Evolutionary conservation across 2,113 vertebrate genomes (phyloP), one percentile per base, ranked within the genome.

Genomic region (Dipodomys spectabilis): DNA sequence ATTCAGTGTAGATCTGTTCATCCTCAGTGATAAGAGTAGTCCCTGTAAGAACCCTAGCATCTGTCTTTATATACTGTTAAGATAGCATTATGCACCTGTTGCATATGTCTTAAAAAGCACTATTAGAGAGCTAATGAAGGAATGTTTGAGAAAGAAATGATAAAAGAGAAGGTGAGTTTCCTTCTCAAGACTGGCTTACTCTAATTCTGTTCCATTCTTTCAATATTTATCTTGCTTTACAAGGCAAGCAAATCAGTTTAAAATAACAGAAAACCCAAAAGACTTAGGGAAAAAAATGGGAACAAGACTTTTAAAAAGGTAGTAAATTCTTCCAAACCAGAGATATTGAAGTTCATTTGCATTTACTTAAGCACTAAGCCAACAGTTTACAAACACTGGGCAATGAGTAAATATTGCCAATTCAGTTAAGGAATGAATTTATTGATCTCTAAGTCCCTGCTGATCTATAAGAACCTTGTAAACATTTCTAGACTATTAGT

Each of bases 401-500:
- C 9, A 60, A 5, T 57, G 27, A 89, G 77, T 77, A 90, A 81
- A 68, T 77, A 95, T 45, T 20, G 83, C 45, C 20, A 3, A 16
- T 60, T 79, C 19, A 89, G n/a, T n/a, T 72, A 95, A 81, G 39
- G 13, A 86, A 57, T 93, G 20, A 91, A 89, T 1, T 64, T 83
- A 82, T 23, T 94, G 81, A 87, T 7, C 12, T 88, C 15, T 60
- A 72, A 62, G 22, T 80, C 35, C 20, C 32, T 81, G 64, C 22
- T 35, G 64, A 78, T 27, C 16, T 35, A 44, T 73, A 78, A 69
- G 1, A n/a, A 71, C 64, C 10, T 57, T 45, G 1, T 60, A 89
- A 83, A 67, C 32, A 87, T 89, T 84, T 91, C 71, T 95, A 27
- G 7, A 86, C 10, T 64, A 73, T 77, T 92, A 25, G 7, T 86